Evolutionary conservation across 30 jellyfish, hydroid and myxozoan genomes (phyloP).

Genomic region (Turritopsis dohrnii): DNA sequence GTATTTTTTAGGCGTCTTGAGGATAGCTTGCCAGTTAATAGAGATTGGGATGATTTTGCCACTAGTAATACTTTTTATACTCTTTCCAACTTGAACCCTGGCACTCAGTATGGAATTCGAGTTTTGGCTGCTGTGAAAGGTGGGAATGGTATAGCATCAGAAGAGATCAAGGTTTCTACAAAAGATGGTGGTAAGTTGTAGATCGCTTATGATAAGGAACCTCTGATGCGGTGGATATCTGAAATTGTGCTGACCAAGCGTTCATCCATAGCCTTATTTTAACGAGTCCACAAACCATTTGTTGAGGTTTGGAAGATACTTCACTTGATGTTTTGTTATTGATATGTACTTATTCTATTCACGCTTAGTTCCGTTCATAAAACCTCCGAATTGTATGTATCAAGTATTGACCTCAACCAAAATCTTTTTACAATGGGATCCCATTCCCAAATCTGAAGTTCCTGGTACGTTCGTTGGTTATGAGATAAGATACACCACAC

Average conservation of each 20-base stretch:
- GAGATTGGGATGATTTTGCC: background rate
- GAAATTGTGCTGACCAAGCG: too few species aligned
- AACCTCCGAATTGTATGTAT: slow-evolving; percentile 5
- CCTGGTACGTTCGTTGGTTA: slow-evolving; percentile 28
- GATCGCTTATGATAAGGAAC: too few species aligned
- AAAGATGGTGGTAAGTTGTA: slow-evolving; percentile 13
- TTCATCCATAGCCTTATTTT: too few species aligned
- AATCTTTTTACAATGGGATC: slow-evolving; percentile 8
- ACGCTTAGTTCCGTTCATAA: slow-evolving; percentile 3
- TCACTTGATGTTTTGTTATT: background rate
- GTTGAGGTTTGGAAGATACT: background rate
- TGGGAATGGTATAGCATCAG: slow-evolving; percentile 28
- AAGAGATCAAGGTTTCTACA: background rate
- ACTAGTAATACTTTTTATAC: background rate
- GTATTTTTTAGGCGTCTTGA: background rate
- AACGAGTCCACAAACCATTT: too few species aligned
- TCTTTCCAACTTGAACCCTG: background rate
- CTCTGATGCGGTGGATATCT: too few species aligned
- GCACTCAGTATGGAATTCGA: slow-evolving; percentile 18
- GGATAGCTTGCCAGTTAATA: background rate
- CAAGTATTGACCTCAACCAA: slow-evolving; percentile 2
- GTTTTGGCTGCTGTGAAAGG: slow-evolving; percentile 2
- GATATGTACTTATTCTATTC: background rate
- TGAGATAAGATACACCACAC: background rate
- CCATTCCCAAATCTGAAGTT: slow-evolving; percentile 6